Evolutionary conservation across 2,888 invertebrate genomes (phyloP), one percentile per base, ranked within the genome.

Genomic region (Dorcus hopei): DNA sequence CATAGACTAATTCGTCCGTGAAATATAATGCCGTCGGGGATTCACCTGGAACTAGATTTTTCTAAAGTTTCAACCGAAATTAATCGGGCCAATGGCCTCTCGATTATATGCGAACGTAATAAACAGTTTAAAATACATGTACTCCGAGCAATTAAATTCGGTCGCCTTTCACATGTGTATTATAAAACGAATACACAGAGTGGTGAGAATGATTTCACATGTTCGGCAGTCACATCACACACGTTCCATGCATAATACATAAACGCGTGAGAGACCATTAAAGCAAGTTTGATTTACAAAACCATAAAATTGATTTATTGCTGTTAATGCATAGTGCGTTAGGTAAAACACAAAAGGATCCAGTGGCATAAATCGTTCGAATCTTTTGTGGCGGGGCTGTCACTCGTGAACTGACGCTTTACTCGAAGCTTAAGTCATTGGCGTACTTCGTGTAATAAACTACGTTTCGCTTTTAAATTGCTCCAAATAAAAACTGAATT

Each of bases 231-330:
- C 26, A 54, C 19, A 54, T 45, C 26, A 48, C 38, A 43, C 45
- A 45, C 45, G 16, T 23, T n/a, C 5, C 45, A 45, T 45, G 19
- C 45, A 45, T 45, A 45, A 45, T 45, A 45, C 45, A 45, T 45
- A 45, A 45, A 45, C 23, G 38, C 23, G 49, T 38, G 52, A 47
- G 71, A 72, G 71, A 68, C 73, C 75, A 75, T 76, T 75, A 75
- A 72, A 71, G 68, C 74, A 71, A 67, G 74, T 77, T 79, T 79
- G 79, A 79, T 79, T 78, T 78, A 77, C 76, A 75, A 78, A 78
- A 77, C 77, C 77, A 78, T 78, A 78, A 79, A 79, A 78, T 78
- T 77, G 78, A 79, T 79, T 78, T 79, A 78, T 78, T 73, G 74
- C 75, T 69, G 70, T 74, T 77, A 77, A 78, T 78, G 77, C 73